Conservation (phyloP, 2,888 invertebrate genomes). For the Steinernema scapterisci region DNA sequence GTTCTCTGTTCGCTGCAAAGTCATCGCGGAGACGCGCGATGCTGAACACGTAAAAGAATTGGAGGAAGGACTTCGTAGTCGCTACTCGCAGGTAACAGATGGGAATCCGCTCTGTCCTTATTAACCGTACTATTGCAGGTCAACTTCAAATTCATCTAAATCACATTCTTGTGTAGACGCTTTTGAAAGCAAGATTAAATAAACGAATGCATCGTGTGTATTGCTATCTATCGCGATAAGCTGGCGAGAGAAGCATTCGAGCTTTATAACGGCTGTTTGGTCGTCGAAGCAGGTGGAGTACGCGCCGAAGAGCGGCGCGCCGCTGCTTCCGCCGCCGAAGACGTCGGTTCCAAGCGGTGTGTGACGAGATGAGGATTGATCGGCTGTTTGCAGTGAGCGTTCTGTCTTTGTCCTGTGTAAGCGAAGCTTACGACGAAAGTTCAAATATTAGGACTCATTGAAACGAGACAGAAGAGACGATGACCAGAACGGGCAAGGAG, state of each 20-base stretch:
- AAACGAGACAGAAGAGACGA: too few species aligned
- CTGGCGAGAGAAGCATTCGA: conserved; percentile 75
- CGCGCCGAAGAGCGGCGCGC: conserved; percentile 69
- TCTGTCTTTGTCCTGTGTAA: conserved; percentile 15
- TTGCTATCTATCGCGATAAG: too few species aligned
- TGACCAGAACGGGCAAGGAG: too few species aligned
- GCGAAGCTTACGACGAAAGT: too few species aligned
- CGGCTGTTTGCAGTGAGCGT: not conserved
- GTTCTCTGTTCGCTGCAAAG: conserved; percentile 75
- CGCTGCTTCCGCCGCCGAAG: conserved; percentile 71
- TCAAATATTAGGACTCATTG: too few species aligned
- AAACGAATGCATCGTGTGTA: not conserved
- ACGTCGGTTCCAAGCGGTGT: conserved; percentile 62
- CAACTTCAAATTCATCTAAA: conserved; percentile 18
- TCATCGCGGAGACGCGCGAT: conserved; percentile 86
- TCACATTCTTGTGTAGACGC: not conserved
- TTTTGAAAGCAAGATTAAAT: not conserved
- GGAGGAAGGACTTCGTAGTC: conserved; percentile 70
- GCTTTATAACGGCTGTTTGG: conserved; percentile 86
- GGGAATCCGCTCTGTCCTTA: not conserved
- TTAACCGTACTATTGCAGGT: not conserved
- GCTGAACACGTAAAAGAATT: conserved; percentile 78
- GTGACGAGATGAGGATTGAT: not conserved
- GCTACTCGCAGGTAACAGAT: conserved; percentile 3
- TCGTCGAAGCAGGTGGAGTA: conserved; percentile 81